Conservation (phyloP, 2,113 vertebrate species). For the Periophthalmodon schlosseri region DNA sequence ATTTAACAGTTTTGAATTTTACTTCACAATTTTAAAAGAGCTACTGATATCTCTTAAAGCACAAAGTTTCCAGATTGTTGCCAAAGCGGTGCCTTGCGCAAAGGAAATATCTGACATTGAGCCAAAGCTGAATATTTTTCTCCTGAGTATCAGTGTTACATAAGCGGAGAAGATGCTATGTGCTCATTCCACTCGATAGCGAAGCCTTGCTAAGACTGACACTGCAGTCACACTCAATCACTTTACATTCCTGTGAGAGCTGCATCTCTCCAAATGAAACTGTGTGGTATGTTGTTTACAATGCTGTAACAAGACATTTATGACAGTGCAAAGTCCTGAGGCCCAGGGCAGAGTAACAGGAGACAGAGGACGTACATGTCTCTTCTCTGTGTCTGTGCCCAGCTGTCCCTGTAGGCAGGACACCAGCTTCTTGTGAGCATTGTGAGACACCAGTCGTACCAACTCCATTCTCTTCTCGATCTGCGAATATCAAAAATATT, state of each 20-base stretch:
- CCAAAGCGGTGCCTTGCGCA: neutral
- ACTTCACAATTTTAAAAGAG: neutral
- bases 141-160: conserved; percentile 43
- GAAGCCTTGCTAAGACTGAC: conserved; percentile 9
- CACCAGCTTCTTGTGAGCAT: conserved; percentile 86
- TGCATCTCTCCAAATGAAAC: neutral
- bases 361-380: conserved; percentile 82
- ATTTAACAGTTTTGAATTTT: neutral
- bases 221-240: conserved; percentile 11
- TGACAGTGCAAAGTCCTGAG: neutral
- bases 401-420: conserved; percentile 89
- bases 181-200: conserved; percentile 36
- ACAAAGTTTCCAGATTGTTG: neutral
- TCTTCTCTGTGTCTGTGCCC: conserved; percentile 88
- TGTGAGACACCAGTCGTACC: conserved; percentile 88
- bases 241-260: neutral
- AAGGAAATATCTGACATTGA: conserved; percentile 21
- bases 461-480: conserved; percentile 89
- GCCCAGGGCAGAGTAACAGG: neutral
- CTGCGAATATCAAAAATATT: conserved; percentile 37
- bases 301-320: neutral
- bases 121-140: conserved; percentile 41
- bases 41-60: neutral
- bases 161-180: conserved; percentile 32
- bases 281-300: neutral